Base-by-base conservation (phyloP, 2,888 invertebrate genomes). In the Melinaea marsaeus region DNA sequence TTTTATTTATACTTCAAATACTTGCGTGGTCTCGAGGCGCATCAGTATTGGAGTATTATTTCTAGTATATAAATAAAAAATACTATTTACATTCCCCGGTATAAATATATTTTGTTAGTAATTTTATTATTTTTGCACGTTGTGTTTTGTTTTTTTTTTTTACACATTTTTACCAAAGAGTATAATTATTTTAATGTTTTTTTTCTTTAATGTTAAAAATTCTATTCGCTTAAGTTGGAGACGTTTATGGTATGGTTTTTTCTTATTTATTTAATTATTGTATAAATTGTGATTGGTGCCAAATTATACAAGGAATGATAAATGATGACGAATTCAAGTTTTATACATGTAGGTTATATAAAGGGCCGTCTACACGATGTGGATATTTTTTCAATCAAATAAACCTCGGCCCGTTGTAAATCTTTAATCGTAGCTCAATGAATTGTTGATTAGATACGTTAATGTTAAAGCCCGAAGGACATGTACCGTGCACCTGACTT, bases 281-380 rank as follows among this genome's bases (percentile, higher is more conserved):
- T 9, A 42, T 9, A 42, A 67, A 57, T 60, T 64, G 63, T 65
- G 56, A 47, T 60, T 68, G 65, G 60, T 56, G 58, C 55, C 66
- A 66, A 63, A 58, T 72, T 73, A 66, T 72, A 74, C 71, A 73
- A 72, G 69, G 70, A 74, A 66, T 67, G 61, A 57, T 62, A 59
- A 66, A 57, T 51, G 63, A 65, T 67, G 71, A 69, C 67, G 70
- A 75, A 72, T 72, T 73, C 69, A 66, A 72, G 60, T 63, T 63
- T 69, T 71, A 71, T 66, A 67, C 51, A 63, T 77, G 71, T 75
- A 77, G 74, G 58, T 70, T 73, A 71, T 71, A 70, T 68, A 71
- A 68, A 67, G 32, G 32, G 51, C 32, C 51, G 2, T 51, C 32
- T 51, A 32, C 22, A 51, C 11, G 11, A 22, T 3, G 32, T 9